Conservation (phyloP, 2,888 invertebrate genomes). For the Plagodis dolabraria region DNA sequence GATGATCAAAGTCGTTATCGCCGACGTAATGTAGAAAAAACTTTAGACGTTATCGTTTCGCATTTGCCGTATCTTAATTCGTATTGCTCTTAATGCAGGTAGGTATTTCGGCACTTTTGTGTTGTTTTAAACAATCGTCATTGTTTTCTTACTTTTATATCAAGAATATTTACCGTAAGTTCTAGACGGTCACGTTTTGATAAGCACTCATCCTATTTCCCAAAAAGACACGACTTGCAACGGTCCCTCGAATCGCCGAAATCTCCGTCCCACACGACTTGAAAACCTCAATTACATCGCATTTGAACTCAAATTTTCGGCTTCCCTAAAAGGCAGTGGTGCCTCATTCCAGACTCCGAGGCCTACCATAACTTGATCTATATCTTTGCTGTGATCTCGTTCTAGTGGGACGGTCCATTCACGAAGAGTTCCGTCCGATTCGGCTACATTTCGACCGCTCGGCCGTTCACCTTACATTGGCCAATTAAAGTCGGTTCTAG, state of each 20-base stretch:
- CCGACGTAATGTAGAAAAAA: slow-evolving; percentile 32
- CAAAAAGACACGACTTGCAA: slow-evolving; percentile 42
- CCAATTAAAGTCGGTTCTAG: slow-evolving; percentile 59
- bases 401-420: slow-evolving; percentile 68
- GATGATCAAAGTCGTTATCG: slow-evolving; percentile 34
- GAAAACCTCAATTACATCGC: slow-evolving; percentile 8
- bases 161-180: slow-evolving; percentile 14
- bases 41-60: slow-evolving; percentile 32
- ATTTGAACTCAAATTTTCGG: slow-evolving; percentile 22
- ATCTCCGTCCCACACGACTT: slow-evolving; percentile 37
- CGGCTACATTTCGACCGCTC: slow-evolving; percentile 37
- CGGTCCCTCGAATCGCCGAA: slow-evolving; percentile 39
- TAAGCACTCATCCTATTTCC: slow-evolving; percentile 41
- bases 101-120: not conserved
- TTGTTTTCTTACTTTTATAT: slow-evolving; percentile 8
- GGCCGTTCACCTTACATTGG: slow-evolving; percentile 66
- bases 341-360: slow-evolving; percentile 42
- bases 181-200: slow-evolving; percentile 45
- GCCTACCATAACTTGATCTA: slow-evolving; percentile 42
- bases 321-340: slow-evolving; percentile 21
- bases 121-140: slow-evolving; percentile 5
- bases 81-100: slow-evolving; percentile 25
- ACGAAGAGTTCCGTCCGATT: slow-evolving; percentile 60
- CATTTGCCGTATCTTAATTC: slow-evolving; percentile 35
- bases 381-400: slow-evolving; percentile 48